Evolutionary conservation across 2,888 invertebrate genomes (phyloP).

Genomic region (Sarcophaga caerulescens): DNA sequence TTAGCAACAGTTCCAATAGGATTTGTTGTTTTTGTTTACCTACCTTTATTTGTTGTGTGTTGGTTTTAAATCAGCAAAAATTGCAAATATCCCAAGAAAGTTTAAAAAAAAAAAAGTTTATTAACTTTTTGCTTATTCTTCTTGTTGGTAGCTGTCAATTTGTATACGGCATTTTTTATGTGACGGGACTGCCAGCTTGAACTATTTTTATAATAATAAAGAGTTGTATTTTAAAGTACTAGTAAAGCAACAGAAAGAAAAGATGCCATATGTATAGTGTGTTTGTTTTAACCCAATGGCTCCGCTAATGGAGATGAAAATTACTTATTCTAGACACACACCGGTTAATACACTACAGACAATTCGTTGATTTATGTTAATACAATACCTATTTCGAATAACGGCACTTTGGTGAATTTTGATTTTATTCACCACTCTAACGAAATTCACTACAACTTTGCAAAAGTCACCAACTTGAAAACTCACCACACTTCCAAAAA

Average conservation of each 20-base stretch:
- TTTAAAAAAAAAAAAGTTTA: conserved; percentile 23
- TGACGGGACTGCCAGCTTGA: conserved; percentile 41
- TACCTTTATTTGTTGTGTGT: conserved; percentile 31
- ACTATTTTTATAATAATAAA: background rate
- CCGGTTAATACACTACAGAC: no score
- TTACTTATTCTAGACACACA: no score
- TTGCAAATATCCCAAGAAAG: background rate
- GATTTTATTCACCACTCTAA: no score
- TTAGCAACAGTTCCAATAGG: background rate
- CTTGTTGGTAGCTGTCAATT: conserved; percentile 52
- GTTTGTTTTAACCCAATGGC: no score
- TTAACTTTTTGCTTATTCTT: conserved; percentile 30
- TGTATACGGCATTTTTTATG: conserved; percentile 60
- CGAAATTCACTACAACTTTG: no score
- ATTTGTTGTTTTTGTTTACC: background rate
- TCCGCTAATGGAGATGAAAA: no score
- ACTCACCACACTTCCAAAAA: no score
- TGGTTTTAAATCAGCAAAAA: conserved; percentile 15
- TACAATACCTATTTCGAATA: no score
- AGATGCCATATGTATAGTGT: no score
- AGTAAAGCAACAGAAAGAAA: background rate
- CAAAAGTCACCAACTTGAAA: no score
- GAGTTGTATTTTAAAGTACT: conserved; percentile 14
- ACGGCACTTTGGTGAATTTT: no score
- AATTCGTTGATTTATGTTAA: no score